Percentiles rank a stretch among this genome's conserved stretches.
Evolutionary conservation across 2,113 vertebrate genomes (phyloP).

Genomic region (Triplophysa dalaica): DNA sequence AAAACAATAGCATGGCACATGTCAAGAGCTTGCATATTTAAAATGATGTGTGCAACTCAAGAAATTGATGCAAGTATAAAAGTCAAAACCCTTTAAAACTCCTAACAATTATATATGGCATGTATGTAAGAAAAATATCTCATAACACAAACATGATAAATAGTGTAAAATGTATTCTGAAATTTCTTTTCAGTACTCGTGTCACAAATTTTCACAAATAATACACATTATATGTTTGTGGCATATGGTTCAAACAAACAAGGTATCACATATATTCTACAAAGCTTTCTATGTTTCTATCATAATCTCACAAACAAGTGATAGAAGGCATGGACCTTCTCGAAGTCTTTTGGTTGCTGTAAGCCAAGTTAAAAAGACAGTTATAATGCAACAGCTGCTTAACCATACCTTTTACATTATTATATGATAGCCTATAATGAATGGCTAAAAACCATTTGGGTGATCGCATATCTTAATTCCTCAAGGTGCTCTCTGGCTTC

Average conservation of each 20-base stretch:
- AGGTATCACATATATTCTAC: not conserved
- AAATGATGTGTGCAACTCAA: constrained; percentile 9
- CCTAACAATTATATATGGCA: not conserved
- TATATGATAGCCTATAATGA: not conserved
- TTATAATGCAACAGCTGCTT: too few relatives aligned
- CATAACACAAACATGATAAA: constrained; percentile 2
- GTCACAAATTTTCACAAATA: not conserved
- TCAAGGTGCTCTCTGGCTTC: not conserved
- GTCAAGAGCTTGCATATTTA: not conserved
- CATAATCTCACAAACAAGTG: not conserved
- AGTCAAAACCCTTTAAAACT: too few relatives aligned
- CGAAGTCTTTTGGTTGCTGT: not conserved
- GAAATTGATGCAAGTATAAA: not conserved
- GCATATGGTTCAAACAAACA: not conserved
- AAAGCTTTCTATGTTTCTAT: not conserved
- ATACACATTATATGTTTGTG: not conserved
- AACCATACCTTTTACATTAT: not conserved
- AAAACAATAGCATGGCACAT: not conserved
- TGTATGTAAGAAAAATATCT: constrained; percentile 1
- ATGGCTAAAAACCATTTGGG: not conserved
- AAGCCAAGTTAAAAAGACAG: too few relatives aligned
- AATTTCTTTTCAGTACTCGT: not conserved
- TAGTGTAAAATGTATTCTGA: not conserved
- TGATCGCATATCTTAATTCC: not conserved
- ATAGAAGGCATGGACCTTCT: not conserved